A percentile compares a stretch with the other conserved stretches of the same genome.
phyloP scores from a whole-genome alignment of 1,140 invertebrate species.

The Drosophila sucinea region DNA sequence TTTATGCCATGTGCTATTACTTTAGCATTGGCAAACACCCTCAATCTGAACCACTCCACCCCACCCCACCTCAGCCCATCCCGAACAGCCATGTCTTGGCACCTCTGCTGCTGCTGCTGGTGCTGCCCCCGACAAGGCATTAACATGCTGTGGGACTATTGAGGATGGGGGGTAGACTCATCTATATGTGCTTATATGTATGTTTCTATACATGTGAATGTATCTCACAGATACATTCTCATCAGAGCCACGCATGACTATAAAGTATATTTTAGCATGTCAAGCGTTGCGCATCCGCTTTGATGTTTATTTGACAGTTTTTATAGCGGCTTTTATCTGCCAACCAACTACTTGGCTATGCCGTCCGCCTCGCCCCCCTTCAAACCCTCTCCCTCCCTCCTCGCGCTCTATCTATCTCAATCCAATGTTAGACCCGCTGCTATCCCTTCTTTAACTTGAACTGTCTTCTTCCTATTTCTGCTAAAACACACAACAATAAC shows the following conservation, averaged over 20 bases:
- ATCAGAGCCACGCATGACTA: constrained; percentile 72
- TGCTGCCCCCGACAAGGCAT: constrained; percentile 40
- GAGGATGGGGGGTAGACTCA: constrained; percentile 11
- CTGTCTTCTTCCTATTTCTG: constrained; percentile 44
- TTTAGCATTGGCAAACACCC: constrained; percentile 71
- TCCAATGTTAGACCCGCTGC: neutral
- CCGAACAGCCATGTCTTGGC: neutral
- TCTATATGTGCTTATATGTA: constrained; percentile 10
- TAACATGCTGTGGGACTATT: constrained; percentile 33
- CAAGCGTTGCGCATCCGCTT: constrained; percentile 82
- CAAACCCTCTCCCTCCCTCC: neutral
- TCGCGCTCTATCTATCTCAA: constrained; percentile 2
- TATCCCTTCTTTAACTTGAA: constrained; percentile 40
- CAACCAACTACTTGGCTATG: constrained; percentile 74
- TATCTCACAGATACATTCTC: constrained; percentile 43
- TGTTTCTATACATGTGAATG: constrained; percentile 16
- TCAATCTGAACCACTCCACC: constrained; percentile 33
- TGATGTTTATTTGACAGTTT: constrained; percentile 83
- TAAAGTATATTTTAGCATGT: constrained; percentile 82
- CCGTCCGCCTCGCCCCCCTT: neutral
- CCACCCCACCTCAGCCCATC: neutral
- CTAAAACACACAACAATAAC: constrained; percentile 35
- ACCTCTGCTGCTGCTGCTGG: constrained; percentile 35
- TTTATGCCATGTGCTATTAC: constrained; percentile 73
- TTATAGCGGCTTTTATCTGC: constrained; percentile 82